These are phyloP conservation scores for Helobdella robusta DNA, from an alignment of 2,888 invertebrate genomes.

Conservation along the genomic window DNA sequence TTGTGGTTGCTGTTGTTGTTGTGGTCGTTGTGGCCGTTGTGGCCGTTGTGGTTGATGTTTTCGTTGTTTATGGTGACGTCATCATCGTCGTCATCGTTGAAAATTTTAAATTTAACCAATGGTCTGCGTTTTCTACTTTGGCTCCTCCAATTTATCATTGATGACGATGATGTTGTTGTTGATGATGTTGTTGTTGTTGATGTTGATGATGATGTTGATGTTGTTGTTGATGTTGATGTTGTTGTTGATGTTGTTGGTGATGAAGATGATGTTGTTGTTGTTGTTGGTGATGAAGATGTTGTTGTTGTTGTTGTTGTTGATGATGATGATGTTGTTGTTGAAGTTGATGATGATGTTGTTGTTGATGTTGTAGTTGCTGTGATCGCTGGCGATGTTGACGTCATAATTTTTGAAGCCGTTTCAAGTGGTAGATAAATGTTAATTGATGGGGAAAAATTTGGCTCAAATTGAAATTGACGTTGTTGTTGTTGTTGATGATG, in stretches of 20 bases:
- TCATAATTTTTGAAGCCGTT: neutral
- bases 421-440: too few relatives aligned
- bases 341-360: neutral
- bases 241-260: too few relatives aligned
- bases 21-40: neutral
- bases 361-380: neutral
- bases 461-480: neutral
- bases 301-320: neutral
- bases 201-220: neutral
- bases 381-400: neutral
- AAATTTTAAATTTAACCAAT: too few relatives aligned
- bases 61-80: neutral
- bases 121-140: too few relatives aligned
- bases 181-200: neutral
- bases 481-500: neutral
- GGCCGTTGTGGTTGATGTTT: conserved; percentile 1
- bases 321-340: neutral
- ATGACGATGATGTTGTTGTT: too few relatives aligned
- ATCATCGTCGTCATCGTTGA: too few relatives aligned
- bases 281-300: neutral
- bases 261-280: too few relatives aligned
- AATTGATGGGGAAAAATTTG: too few relatives aligned
- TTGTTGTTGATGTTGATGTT: neutral
- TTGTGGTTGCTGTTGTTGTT: neutral
- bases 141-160: too few relatives aligned